Conservation (phyloP, 2,888 invertebrate species). For the Oxystoma pomonae region DNA sequence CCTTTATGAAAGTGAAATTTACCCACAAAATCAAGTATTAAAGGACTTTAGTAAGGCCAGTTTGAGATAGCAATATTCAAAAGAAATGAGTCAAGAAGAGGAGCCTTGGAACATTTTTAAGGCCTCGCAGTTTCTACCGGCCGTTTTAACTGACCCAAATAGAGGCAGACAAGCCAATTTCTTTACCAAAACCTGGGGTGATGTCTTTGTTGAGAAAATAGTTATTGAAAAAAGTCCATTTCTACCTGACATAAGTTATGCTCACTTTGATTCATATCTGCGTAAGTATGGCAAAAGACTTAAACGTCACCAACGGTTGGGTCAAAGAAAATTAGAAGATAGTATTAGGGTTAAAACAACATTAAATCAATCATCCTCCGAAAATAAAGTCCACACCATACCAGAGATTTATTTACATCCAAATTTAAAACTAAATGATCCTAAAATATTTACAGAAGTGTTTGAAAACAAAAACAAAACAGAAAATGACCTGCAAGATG, state of each 20-base stretch:
- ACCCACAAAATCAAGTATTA: too few relatives aligned
- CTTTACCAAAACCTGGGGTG: conserved; percentile 98
- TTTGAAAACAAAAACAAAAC: conserved; percentile 34
- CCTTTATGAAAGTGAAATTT: too few relatives aligned
- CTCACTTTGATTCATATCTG: conserved; percentile 85
- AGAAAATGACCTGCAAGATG: conserved; percentile 76
- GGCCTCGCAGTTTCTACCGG: conserved; percentile 90
- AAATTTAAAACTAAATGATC: conserved; percentile 73
- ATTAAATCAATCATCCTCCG: conserved; percentile 34
- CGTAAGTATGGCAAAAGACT: conserved; percentile 69
- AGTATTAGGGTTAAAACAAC: conserved; percentile 38
- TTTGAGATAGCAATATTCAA: neutral
- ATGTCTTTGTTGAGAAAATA: conserved; percentile 81
- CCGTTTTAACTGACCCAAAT: conserved; percentile 92
- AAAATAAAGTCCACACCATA: conserved; percentile 60
- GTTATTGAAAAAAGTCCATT: conserved; percentile 74
- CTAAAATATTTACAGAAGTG: conserved; percentile 44
- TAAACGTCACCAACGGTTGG: conserved; percentile 57
- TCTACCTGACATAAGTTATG: conserved; percentile 75
- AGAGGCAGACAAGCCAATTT: conserved; percentile 88
- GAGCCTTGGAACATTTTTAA: conserved; percentile 84
- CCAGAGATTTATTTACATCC: conserved; percentile 83
- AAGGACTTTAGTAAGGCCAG: neutral
- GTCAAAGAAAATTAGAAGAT: conserved; percentile 33
- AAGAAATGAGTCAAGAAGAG: conserved; percentile 33